Evolutionary conservation across 2,888 invertebrate species (phyloP), one percentile per base, ranked within the genome.

Genomic region (Nephrocerus scutellatus): DNA sequence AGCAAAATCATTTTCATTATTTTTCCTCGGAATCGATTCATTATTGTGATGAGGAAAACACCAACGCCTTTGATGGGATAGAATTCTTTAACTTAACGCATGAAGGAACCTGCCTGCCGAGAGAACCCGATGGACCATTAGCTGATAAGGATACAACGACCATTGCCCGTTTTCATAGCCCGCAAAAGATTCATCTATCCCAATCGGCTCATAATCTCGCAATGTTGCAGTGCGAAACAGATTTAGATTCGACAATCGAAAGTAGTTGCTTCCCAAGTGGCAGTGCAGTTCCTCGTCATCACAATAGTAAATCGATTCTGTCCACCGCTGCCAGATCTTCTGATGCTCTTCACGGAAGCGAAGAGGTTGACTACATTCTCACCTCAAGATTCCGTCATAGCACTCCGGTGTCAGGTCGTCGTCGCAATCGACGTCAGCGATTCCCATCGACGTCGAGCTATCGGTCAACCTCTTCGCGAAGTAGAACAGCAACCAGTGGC

Each of bases 331-430:
- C 47, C 15, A 21, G 48, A 7, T 51, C 58, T 21, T 22, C 38
- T 39, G 44, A 22, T 36, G 29, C 41, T 15, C 20, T 36, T 46
- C 50, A 15, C 44, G 3, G 6, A n/a, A 25, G 47, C 49, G 49
- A 55, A 25, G 50, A 56, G 47, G 52, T 55, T 36, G 53, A 56
- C 49, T 57, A 50, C 15, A 44, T 55, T 30, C 31, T 54, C 35
- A 53, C 55, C 31, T 50, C 57, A 20, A 54, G 53, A 32, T 52
- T 59, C 50, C 59, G 63, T 2, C 65, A 65, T 32, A 62, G 62
- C 4, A 61, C 62, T 25, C 62, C 62, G 18, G 48, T 55, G 10
- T 39, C 57, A 34, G 52, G 51, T 30, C 52, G 56, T 34, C 50
- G 53, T 22, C 53, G 51, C 29, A 55, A 47, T 13, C 43, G 44